A percentile compares a stretch with the other conserved stretches of the same genome.
Conservation (phyloP, 2,888 invertebrate genomes). For the Amphipyra tragopoginis region DNA sequence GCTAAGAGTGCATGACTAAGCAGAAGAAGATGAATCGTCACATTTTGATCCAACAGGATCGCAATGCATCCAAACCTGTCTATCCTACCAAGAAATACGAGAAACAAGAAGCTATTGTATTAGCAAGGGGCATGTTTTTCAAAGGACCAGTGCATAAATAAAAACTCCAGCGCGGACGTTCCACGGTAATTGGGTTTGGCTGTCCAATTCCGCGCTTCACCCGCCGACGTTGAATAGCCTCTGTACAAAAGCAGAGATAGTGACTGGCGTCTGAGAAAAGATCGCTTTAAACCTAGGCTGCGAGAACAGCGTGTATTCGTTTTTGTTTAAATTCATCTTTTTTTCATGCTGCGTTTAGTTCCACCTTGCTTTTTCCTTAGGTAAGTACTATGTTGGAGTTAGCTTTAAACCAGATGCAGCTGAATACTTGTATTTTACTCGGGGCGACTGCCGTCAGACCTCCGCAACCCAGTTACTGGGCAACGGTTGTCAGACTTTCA, state of each 20-base stretch:
- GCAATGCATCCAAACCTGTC: neutral
- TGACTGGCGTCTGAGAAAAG: slow-evolving; percentile 66
- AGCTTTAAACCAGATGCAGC: too few relatives aligned
- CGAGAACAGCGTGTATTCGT: slow-evolving; percentile 20
- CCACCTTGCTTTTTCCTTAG: too few relatives aligned
- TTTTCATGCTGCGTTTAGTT: too few relatives aligned
- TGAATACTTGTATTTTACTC: too few relatives aligned
- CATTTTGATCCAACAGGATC: too few relatives aligned
- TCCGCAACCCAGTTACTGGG: too few relatives aligned
- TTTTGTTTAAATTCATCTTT: neutral
- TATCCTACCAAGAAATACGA: slow-evolving; percentile 22
- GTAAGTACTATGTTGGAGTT: too few relatives aligned
- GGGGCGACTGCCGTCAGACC: too few relatives aligned
- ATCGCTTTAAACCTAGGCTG: slow-evolving; percentile 59
- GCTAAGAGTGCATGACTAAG: too few relatives aligned
- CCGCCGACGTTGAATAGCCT: slow-evolving; percentile 60
- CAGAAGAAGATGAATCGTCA: too few relatives aligned
- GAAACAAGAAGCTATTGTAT: slow-evolving; percentile 47
- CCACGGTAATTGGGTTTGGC: slow-evolving; percentile 69
- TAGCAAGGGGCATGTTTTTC: slow-evolving; percentile 46
- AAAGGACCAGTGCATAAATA: slow-evolving; percentile 64
- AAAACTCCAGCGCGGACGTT: slow-evolving; percentile 57
- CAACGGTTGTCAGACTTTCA: too few relatives aligned
- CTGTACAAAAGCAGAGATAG: slow-evolving; percentile 64
- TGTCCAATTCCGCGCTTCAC: slow-evolving; percentile 66